These are phyloP conservation scores for Clunio marinus DNA, from an alignment of 2,888 invertebrate species.

Conservation along the genomic window DNA sequence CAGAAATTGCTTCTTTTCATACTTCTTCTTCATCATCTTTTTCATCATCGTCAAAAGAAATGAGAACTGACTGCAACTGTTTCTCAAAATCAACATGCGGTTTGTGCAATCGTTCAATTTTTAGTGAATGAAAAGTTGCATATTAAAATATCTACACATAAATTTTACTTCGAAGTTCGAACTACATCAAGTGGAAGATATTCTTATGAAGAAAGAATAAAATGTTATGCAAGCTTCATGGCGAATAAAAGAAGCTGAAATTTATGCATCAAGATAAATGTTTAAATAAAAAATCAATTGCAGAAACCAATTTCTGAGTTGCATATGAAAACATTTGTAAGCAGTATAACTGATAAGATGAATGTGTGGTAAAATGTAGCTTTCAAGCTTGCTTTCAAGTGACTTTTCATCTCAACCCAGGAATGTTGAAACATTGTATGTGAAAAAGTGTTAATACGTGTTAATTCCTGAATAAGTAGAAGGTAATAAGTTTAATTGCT, in stretches of 20 bases:
- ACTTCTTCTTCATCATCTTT: not conserved
- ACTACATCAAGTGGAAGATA: not conserved
- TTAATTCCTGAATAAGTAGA: too few species aligned
- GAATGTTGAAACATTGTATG: constrained; percentile 16
- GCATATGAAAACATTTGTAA: not conserved
- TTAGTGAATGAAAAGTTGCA: constrained; percentile 24
- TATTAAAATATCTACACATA: not conserved
- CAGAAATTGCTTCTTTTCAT: constrained; percentile 10
- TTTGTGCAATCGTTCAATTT: not conserved
- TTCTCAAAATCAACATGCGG: not conserved
- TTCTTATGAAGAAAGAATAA: too few species aligned
- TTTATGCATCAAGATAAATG: constrained; percentile 24
- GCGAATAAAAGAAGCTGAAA: not conserved
- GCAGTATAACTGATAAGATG: not conserved
- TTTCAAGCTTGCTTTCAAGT: too few species aligned
- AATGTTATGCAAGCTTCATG: too few species aligned
- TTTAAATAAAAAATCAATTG: constrained; percentile 25
- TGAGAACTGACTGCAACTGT: not conserved
- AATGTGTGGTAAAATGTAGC: constrained; percentile 15
- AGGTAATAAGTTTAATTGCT: too few species aligned
- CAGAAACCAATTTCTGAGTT: constrained; percentile 18
- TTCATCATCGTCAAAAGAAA: not conserved
- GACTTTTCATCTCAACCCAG: constrained; percentile 11
- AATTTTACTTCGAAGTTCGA: not conserved
- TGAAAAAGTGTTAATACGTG: too few species aligned